Evolutionary conservation across 2,888 invertebrate genomes (phyloP).

Genomic region (Zygogramma bicolorata): DNA sequence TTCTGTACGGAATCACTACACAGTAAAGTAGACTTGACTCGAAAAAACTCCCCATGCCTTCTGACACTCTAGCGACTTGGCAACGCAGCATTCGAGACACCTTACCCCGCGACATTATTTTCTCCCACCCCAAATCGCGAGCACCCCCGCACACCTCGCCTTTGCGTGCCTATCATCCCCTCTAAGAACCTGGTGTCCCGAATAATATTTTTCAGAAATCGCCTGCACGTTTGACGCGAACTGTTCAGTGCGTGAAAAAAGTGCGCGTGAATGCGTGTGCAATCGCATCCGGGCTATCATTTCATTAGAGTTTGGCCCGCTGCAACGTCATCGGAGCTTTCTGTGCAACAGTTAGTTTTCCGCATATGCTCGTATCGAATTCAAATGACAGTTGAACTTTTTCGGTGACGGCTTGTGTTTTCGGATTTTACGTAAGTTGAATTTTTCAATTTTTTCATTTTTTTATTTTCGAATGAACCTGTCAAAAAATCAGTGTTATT

Average conservation of each 20-base stretch:
- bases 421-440: slow-evolving; percentile 13
- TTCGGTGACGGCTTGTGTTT: slow-evolving; percentile 26
- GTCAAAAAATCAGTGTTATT: not conserved
- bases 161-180: slow-evolving; percentile 63
- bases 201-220: slow-evolving; percentile 65
- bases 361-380: not conserved
- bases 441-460: no score
- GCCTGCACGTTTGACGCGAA: slow-evolving; percentile 66
- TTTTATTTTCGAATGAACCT: not conserved
- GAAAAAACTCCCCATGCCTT: not conserved
- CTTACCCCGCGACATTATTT: slow-evolving; percentile 59
- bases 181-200: slow-evolving; percentile 59
- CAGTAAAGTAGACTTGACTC: no score
- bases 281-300: slow-evolving; percentile 36
- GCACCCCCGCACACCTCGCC: slow-evolving; percentile 60
- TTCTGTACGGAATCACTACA: no score
- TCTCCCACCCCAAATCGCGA: slow-evolving; percentile 54
- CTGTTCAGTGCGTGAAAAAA: slow-evolving; percentile 61
- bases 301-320: slow-evolving; percentile 45
- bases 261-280: slow-evolving; percentile 60
- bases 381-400: slow-evolving; percentile 36
- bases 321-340: slow-evolving; percentile 47
- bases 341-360: slow-evolving; percentile 33
- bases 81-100: slow-evolving; percentile 51
- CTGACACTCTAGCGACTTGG: not conserved